These are phyloP conservation scores for Morone saxatilis DNA, from an alignment of 2,113 vertebrate species.

Conservation along the genomic window DNA sequence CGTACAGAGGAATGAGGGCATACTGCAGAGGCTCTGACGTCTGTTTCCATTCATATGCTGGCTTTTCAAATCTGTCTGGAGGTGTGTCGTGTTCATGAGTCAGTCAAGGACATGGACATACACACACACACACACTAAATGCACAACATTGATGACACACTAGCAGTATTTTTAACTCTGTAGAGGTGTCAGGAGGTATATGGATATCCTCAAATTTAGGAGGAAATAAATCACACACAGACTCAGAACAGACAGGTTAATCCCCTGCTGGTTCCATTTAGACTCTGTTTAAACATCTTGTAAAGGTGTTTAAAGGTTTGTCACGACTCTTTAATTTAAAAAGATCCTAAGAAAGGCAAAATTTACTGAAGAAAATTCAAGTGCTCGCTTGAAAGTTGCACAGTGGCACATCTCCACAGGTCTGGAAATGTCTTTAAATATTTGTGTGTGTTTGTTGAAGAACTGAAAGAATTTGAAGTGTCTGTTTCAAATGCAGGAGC, in stretches of 20 bases:
- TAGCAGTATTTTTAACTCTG: slow-evolving; percentile 34
- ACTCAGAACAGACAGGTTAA: slow-evolving; percentile 15
- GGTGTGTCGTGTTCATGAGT: slow-evolving; percentile 34
- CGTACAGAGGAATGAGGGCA: slow-evolving; percentile 30
- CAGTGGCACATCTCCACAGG: background rate
- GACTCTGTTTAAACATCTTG: slow-evolving; percentile 3
- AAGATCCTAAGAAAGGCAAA: background rate
- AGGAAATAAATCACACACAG: slow-evolving; percentile 24
- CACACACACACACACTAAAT: background rate
- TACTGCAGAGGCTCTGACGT: slow-evolving; percentile 26
- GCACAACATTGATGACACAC: background rate
- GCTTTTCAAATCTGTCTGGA: slow-evolving; percentile 30
- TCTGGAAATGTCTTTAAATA: background rate
- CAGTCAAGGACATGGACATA: background rate
- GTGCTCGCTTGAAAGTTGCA: background rate
- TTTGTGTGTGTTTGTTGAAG: background rate
- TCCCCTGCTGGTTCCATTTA: background rate
- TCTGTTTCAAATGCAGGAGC: background rate
- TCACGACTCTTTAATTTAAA: background rate
- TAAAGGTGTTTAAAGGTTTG: background rate
- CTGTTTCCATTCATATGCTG: slow-evolving; percentile 37
- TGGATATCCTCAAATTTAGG: slow-evolving; percentile 20
- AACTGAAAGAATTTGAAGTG: background rate
- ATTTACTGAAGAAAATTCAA: background rate
- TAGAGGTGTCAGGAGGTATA: slow-evolving; percentile 16